Conservation (phyloP, 2,113 vertebrate genomes). For the cattle (Bos taurus) region DNA sequence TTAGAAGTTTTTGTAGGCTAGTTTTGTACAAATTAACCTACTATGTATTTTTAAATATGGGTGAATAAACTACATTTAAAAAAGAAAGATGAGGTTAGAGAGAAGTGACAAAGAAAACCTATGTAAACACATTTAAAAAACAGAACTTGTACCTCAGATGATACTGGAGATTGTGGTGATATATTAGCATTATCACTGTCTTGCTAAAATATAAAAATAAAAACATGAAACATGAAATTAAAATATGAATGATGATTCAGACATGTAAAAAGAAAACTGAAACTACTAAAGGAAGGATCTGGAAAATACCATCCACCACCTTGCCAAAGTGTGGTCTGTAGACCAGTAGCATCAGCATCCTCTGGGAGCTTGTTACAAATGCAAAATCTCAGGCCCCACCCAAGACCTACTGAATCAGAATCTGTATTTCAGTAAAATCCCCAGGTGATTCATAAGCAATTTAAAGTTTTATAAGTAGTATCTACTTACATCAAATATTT, state of each 20-base stretch:
- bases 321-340: neutral
- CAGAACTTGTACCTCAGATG: conserved; percentile 84
- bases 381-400: neutral
- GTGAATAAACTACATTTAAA: conserved; percentile 26
- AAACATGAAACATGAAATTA: conserved; percentile 79
- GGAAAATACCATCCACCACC: neutral
- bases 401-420: conserved; percentile 15
- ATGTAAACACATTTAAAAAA: conserved; percentile 65
- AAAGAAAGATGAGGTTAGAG: conserved; percentile 29
- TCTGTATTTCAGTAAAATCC: neutral
- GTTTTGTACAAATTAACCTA: neutral
- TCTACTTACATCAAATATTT: neutral
- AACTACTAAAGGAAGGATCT: conserved; percentile 19
- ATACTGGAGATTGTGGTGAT: conserved; percentile 86
- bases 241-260: conserved; percentile 72
- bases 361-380: neutral
- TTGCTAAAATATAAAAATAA: conserved; percentile 85
- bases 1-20: neutral
- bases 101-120: conserved; percentile 35
- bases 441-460: neutral
- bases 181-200: conserved; percentile 87
- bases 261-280: conserved; percentile 59
- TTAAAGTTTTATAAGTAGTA: conserved; percentile 19
- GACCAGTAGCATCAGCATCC: neutral
- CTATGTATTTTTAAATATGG: neutral